These are phyloP conservation scores for Megamerina dolium DNA, from an alignment of 2,888 invertebrate genomes.

Conservation along the genomic window DNA sequence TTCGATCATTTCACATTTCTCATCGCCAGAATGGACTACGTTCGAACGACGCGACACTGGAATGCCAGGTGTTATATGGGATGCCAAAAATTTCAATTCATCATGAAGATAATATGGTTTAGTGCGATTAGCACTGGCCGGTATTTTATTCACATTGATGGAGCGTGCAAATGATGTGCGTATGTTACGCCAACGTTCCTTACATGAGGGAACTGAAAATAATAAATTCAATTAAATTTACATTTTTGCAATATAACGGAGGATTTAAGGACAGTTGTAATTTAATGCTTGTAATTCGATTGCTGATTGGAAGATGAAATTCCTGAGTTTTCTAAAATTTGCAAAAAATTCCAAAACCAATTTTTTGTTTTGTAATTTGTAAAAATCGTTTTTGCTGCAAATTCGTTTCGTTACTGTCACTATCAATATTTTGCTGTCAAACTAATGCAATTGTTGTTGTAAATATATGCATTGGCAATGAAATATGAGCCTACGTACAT, in stretches of 20 bases:
- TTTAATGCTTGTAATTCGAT: not conserved
- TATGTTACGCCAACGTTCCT: slow-evolving; percentile 45
- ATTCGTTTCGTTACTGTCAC: too few relatives aligned
- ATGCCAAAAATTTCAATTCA: slow-evolving; percentile 29
- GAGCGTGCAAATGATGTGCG: slow-evolving; percentile 44
- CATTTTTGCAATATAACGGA: not conserved
- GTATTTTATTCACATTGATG: slow-evolving; percentile 35
- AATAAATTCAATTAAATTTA: not conserved
- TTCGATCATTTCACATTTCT: slow-evolving; percentile 25
- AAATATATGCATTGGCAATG: too few relatives aligned
- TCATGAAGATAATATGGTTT: slow-evolving; percentile 34
- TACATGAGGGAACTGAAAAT: slow-evolving; percentile 36
- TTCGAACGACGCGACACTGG: slow-evolving; percentile 25
- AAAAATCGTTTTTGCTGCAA: too few relatives aligned
- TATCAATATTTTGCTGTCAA: too few relatives aligned
- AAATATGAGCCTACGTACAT: too few relatives aligned
- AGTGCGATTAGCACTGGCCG: slow-evolving; percentile 33
- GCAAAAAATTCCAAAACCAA: too few relatives aligned
- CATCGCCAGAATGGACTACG: slow-evolving; percentile 18
- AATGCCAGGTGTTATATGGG: slow-evolving; percentile 31
- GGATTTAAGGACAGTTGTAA: not conserved
- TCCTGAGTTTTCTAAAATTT: too few relatives aligned
- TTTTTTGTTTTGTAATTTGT: too few relatives aligned
- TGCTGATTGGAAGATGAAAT: too few relatives aligned
- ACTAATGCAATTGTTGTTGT: too few relatives aligned